A percentile compares a stretch with the other conserved stretches of the same genome.
Evolutionary conservation across 2,888 invertebrate species (phyloP).

Genomic region (Pseudolycoriella hygida): DNA sequence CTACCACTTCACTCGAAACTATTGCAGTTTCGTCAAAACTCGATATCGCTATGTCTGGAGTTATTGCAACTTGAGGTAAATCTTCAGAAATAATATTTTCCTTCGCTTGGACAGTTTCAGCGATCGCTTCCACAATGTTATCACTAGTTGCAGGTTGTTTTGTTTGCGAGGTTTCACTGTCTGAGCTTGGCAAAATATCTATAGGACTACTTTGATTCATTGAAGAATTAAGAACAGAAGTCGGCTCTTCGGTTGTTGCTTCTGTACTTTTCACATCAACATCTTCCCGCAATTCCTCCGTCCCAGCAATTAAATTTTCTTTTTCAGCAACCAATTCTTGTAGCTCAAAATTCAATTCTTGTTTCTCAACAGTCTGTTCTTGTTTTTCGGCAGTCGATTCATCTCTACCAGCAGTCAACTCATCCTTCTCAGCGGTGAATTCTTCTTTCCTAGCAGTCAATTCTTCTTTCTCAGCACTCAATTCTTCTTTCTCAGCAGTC

Average conservation of each 20-base stretch:
- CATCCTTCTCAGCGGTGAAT: neutral
- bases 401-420: neutral
- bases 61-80: too few relatives aligned
- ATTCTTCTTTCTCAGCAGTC: neutral
- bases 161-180: too few relatives aligned
- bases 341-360: neutral
- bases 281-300: neutral
- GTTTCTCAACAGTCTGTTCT: neutral
- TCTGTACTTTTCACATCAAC: conserved; percentile 1
- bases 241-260: neutral
- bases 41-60: too few relatives aligned
- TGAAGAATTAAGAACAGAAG: too few relatives aligned
- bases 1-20: too few relatives aligned
- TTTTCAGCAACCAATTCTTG: neutral
- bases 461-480: neutral
- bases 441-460: too few relatives aligned
- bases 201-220: too few relatives aligned
- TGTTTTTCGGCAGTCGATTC: neutral
- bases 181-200: too few relatives aligned
- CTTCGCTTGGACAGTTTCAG: too few relatives aligned
- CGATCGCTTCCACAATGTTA: too few relatives aligned
- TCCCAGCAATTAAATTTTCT: neutral
- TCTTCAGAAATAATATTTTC: too few relatives aligned
- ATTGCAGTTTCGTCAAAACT: neutral
- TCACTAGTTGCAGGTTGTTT: too few relatives aligned